Percentiles rank a stretch among this genome's conserved stretches.
Conservation (phyloP, 1,140 invertebrate species). For the Caerostris darwini region DNA sequence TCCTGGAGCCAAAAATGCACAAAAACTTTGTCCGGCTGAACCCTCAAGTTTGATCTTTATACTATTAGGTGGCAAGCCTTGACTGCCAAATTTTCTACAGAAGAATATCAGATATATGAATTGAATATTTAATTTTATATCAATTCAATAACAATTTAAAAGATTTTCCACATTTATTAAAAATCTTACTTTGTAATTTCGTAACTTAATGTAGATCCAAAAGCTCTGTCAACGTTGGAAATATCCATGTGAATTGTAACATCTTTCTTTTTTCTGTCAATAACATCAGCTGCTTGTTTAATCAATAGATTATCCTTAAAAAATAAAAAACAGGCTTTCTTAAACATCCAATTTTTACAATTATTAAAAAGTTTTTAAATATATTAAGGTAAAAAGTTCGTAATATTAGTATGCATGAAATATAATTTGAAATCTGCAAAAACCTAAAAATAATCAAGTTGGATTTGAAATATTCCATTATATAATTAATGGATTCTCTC, state of each 20-base stretch:
- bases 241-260: conserved; percentile 91
- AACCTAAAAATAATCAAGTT: too few species aligned
- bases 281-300: conserved; percentile 87
- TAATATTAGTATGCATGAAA: not conserved
- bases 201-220: conserved; percentile 96
- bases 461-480: too few species aligned
- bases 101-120: not conserved
- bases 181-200: conserved; percentile 92
- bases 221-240: conserved; percentile 95
- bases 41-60: conserved; percentile 94
- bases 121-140: not conserved
- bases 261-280: conserved; percentile 84
- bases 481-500: too few species aligned
- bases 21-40: conserved; percentile 99
- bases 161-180: conserved; percentile 59
- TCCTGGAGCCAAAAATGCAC: conserved; percentile 97
- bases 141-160: not conserved
- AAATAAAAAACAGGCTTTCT: conserved; percentile 25
- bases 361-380: not conserved
- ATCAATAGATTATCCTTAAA: conserved; percentile 91
- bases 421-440: too few species aligned
- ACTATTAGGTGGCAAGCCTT: conserved; percentile 91
- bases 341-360: not conserved
- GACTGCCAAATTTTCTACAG: conserved; percentile 91
- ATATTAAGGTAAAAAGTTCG: not conserved